Conservation (phyloP, 2,113 vertebrate species). For the Cynoglossus semilaevis region DNA sequence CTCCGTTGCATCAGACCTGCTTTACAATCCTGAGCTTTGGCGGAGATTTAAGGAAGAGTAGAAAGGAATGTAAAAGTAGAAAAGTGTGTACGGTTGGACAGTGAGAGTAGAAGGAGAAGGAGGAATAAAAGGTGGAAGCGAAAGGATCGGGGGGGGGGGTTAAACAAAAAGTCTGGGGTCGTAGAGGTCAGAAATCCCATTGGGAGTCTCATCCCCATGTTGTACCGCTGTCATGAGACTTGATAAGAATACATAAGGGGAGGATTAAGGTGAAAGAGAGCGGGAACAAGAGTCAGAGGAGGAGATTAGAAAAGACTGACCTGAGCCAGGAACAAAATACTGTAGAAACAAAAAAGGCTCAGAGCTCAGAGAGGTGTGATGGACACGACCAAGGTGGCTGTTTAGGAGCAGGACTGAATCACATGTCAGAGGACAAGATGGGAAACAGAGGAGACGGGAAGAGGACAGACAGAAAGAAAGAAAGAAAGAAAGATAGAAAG, state of each 20-base stretch:
- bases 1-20: constrained; percentile 9
- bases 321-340: too few species aligned
- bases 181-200: constrained; percentile 46
- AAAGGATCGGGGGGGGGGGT: constrained; percentile 38
- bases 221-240: constrained; percentile 26
- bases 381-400: too few species aligned
- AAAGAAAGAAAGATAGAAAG: too few species aligned
- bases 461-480: too few species aligned
- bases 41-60: constrained; percentile 31
- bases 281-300: constrained; percentile 12
- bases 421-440: too few species aligned
- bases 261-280: constrained; percentile 37
- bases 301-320: background rate
- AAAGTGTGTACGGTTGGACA: constrained; percentile 2
- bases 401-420: too few species aligned
- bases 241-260: constrained; percentile 28
- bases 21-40: constrained; percentile 9
- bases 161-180: constrained; percentile 34
- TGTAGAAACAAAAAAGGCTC: too few species aligned
- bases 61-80: constrained; percentile 8
- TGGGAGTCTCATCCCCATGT: constrained; percentile 52
- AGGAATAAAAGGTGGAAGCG: constrained; percentile 12
- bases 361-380: too few species aligned
- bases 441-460: too few species aligned
- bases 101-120: constrained; percentile 7